These are phyloP conservation scores for Lordiphosa fenestrarum DNA, from an alignment of 2,888 invertebrate species.

Conservation along the genomic window DNA sequence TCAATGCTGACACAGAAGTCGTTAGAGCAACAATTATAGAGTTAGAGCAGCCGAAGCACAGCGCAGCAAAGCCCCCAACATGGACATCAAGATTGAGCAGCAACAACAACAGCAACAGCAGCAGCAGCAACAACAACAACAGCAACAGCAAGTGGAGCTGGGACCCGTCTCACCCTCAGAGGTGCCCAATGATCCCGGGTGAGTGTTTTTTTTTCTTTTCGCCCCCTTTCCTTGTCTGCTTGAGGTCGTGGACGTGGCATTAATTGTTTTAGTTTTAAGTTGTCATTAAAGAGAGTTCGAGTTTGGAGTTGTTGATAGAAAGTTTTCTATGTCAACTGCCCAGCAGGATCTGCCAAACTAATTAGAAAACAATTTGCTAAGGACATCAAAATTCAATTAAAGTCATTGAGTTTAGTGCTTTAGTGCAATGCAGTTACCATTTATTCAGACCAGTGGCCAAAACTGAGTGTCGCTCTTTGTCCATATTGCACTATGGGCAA, in stretches of 20 bases:
- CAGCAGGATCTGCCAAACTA: conserved; percentile 54
- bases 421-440: conserved; percentile 54
- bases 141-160: conserved; percentile 82
- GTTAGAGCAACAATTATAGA: conserved; percentile 40
- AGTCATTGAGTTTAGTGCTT: conserved; percentile 69
- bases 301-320: conserved; percentile 63
- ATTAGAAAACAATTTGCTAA: conserved; percentile 75
- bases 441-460: not conserved
- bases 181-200: conserved; percentile 97
- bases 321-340: conserved; percentile 67
- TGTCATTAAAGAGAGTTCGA: conserved; percentile 44
- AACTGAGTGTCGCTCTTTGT: no score
- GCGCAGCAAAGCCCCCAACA: conserved; percentile 42
- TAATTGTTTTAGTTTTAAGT: conserved; percentile 75
- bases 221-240: conserved; percentile 22
- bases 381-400: conserved; percentile 75
- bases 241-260: conserved; percentile 58
- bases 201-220: conserved; percentile 78
- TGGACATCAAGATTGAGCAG: conserved; percentile 79
- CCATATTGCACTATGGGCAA: not conserved
- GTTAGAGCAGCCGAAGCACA: conserved; percentile 31
- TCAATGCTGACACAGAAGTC: conserved; percentile 43
- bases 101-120: conserved; percentile 80
- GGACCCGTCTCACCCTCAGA: conserved; percentile 91
- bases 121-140: conserved; percentile 48